Evolutionary conservation across 2,888 invertebrate species (phyloP).

Genomic region (Drosophila kokeensis): DNA sequence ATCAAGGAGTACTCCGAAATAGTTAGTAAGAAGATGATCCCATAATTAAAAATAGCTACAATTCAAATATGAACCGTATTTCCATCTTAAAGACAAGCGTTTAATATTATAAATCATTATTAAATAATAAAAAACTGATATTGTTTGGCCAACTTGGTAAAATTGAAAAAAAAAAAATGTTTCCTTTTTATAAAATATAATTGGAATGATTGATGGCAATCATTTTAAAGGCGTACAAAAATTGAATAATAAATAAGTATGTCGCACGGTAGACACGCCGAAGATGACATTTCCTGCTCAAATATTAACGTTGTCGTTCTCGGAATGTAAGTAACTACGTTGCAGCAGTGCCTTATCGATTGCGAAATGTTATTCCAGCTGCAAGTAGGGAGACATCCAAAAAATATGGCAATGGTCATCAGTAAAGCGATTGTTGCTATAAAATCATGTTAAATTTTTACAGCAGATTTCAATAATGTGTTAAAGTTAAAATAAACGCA

Average conservation of each 20-base stretch:
- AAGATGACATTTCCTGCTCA: background rate
- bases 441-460: no score
- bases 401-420: background rate
- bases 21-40: slow-evolving; percentile 80
- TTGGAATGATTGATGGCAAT: background rate
- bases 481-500: no score
- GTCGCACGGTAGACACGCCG: no score
- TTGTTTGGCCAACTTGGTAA: background rate
- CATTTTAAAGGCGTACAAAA: background rate
- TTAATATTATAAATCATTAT: background rate
- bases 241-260: background rate
- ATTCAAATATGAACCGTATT: background rate
- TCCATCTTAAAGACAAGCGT: background rate
- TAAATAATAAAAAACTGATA: background rate
- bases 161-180: background rate
- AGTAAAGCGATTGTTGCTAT: background rate
- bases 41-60: background rate
- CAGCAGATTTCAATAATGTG: no score
- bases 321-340: background rate
- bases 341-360: no score
- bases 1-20: slow-evolving; percentile 95
- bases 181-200: background rate
- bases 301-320: background rate
- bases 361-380: background rate
- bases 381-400: background rate